Evolutionary conservation across 2,888 invertebrate genomes (phyloP).

Genomic region (Pristionchus entomophagus): DNA sequence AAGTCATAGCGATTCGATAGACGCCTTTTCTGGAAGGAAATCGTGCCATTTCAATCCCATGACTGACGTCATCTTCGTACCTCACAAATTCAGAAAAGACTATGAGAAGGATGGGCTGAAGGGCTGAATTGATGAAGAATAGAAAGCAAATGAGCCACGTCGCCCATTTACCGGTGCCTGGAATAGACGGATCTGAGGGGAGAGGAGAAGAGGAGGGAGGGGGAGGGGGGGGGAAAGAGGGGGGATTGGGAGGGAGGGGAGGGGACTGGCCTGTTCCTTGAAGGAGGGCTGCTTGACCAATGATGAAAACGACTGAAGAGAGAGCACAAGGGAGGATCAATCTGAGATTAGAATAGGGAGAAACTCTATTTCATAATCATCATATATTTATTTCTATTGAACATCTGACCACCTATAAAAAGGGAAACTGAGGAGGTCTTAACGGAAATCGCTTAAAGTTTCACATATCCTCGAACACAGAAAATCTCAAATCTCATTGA

Average conservation of each 20-base stretch:
- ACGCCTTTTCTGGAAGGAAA: slow-evolving; percentile 1
- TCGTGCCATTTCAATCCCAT: background rate
- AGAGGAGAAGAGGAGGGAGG: background rate
- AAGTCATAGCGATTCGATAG: background rate
- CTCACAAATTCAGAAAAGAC: slow-evolving; percentile 27
- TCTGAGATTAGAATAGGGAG: no score
- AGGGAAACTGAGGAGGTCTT: no score
- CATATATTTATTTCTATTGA: no score
- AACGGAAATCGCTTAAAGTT: no score
- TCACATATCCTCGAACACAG: no score
- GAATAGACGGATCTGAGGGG: background rate
- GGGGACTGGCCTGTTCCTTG: background rate
- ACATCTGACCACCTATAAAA: no score
- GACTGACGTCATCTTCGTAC: background rate
- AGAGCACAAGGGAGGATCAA: slow-evolving; percentile 20
- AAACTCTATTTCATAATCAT: no score
- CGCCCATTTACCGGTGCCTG: slow-evolving; percentile 32
- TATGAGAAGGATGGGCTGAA: slow-evolving; percentile 13
- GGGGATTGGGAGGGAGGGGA: no score
- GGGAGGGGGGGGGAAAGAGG: background rate
- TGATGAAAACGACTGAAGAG: slow-evolving; percentile 14
- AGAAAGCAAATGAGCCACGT: slow-evolving; percentile 20
- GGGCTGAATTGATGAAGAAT: slow-evolving; percentile 39
- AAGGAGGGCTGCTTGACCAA: slow-evolving; percentile 1
- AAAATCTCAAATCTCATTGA: no score